Evolutionary conservation across 2,113 vertebrate genomes (phyloP), one percentile per base, ranked within the genome.

Genomic region (Sardina pilchardus): DNA sequence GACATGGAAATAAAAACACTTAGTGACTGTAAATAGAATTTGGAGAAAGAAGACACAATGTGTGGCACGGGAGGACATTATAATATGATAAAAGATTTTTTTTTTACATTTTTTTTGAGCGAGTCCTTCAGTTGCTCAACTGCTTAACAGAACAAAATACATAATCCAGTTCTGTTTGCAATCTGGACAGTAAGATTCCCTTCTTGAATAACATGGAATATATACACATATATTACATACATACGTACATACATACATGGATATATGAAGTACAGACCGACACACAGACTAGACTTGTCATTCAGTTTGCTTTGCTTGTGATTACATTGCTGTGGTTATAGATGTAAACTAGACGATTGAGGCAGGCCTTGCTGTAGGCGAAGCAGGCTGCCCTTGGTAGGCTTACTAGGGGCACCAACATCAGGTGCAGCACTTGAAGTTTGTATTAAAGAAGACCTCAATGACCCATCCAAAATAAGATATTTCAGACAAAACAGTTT

Each of bases 161-260:
- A 78, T 78, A 78, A 78, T 36, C 71, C 81, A 90, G 50, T 85
- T 75, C 59, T 84, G 82, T 59, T 88, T 87, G 86, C 87, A 90
- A 91, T 90, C 91, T 93, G 88, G 92, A 87, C 87, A 91, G 90
- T 90, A 91, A 90, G 12, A 82, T 92, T 94, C 93, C 93, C 92
- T 93, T 95, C 94, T 92, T 93, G 91, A 93, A 92, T 94, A 94
- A 94, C 89, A 91, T 92, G 88, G 91, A 93, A 94, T 93, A 93
- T 92, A 94, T 91, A 93, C 93, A 92, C 93, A 94, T 94, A 86
- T 30, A 59, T 59, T 59, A 88, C 17, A 88, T 89, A 91, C 88
- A 89, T 85, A 75, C 30, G 30, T 34, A 75, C 67, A 85, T 88
- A 91, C 87, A 89, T 53, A 53, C 50, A 53, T 53, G 21, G 53